These are phyloP conservation scores for Ametastegia equiseti DNA, from an alignment of 2,888 invertebrate genomes.

Conservation along the genomic window DNA sequence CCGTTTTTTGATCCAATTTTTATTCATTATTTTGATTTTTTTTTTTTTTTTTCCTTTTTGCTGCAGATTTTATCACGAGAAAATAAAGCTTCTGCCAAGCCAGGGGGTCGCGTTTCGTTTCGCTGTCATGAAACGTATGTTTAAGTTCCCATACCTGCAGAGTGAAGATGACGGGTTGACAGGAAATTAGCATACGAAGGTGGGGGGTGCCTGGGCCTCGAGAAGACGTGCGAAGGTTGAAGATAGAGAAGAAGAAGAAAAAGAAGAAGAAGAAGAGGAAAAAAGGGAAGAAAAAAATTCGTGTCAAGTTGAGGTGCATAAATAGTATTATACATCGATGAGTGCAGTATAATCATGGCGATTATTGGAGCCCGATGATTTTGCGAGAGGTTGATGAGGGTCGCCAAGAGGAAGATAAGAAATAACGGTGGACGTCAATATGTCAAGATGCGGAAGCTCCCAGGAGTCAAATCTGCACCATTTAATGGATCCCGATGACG, in stretches of 20 bases:
- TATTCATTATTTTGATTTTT: no score
- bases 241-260: background rate
- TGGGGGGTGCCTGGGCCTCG: no score
- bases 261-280: background rate
- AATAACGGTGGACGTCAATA: conserved; percentile 1
- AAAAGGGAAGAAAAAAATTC: background rate
- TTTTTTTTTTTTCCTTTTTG: no score
- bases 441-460: background rate
- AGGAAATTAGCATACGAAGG: background rate
- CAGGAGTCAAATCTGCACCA: background rate
- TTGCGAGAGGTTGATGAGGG: conserved; percentile 13
- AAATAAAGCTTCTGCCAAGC: background rate
- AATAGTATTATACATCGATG: no score
- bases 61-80: background rate
- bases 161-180: conserved; percentile 22
- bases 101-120: background rate
- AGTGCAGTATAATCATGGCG: no score
- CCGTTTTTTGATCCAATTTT: no score
- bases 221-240: background rate
- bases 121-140: background rate
- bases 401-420: background rate
- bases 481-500: background rate
- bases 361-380: no score
- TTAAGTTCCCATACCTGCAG: background rate
- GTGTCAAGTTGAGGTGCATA: no score